phyloP scores from a whole-genome alignment of 2,113 vertebrate genomes.

The Laterallus jamaicensis region DNA sequence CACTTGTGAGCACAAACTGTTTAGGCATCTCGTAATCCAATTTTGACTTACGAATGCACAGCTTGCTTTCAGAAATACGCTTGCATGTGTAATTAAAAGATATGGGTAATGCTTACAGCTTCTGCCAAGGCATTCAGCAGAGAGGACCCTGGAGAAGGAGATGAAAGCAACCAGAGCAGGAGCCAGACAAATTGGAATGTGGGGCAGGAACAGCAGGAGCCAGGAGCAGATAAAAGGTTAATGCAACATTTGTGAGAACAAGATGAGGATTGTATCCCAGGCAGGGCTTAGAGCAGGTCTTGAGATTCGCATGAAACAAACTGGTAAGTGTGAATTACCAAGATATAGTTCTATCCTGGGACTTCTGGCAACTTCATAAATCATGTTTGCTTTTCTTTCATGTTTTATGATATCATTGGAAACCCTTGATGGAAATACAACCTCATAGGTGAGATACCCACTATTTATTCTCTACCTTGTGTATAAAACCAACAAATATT shows the following conservation, averaged over 20 bases:
- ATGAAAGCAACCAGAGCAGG: slow-evolving; percentile 40
- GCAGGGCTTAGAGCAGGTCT: neutral
- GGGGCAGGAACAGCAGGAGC: slow-evolving; percentile 11
- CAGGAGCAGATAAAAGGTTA: slow-evolving; percentile 34
- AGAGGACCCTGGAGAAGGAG: slow-evolving; percentile 39
- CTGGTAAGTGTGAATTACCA: neutral
- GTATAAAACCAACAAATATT: slow-evolving; percentile 29
- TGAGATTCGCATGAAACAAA: neutral
- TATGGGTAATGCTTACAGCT: slow-evolving; percentile 39
- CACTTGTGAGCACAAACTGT: slow-evolving; percentile 14
- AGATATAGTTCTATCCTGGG: neutral
- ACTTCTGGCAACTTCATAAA: neutral
- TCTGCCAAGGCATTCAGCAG: slow-evolving; percentile 45
- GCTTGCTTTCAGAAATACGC: slow-evolving; percentile 42
- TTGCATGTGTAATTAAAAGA: slow-evolving; percentile 63
- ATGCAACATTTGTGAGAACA: neutral
- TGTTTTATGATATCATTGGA: neutral
- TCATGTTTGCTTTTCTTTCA: neutral
- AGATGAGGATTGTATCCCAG: neutral
- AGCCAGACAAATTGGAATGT: slow-evolving; percentile 28
- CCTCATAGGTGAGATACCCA: neutral
- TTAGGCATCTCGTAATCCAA: slow-evolving; percentile 43
- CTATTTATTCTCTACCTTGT: slow-evolving; percentile 11
- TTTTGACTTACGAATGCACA: slow-evolving; percentile 24
- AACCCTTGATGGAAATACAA: slow-evolving; percentile 6